These are phyloP conservation scores for Heliconius ismenius DNA, from an alignment of 2,888 invertebrate genomes.

Conservation along the genomic window DNA sequence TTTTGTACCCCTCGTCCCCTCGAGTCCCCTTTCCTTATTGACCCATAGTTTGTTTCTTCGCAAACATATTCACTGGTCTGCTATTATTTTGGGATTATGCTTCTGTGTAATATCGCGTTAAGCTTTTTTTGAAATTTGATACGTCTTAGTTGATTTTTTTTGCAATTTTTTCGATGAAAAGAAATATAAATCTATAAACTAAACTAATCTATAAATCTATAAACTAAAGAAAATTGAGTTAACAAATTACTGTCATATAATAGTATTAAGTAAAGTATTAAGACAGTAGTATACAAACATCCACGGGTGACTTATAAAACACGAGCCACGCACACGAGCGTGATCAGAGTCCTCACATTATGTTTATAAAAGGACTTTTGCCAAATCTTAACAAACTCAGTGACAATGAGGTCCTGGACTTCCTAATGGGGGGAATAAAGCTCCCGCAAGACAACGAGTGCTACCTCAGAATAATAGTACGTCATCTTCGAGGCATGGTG, in stretches of 20 bases:
- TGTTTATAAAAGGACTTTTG: slow-evolving; percentile 26
- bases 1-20: slow-evolving; percentile 1
- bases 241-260: no score
- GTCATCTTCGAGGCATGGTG: slow-evolving; percentile 12
- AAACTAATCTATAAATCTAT: background rate
- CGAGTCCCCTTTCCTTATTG: slow-evolving; percentile 27
- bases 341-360: slow-evolving; percentile 27
- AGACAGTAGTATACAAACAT: no score
- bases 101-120: background rate
- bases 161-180: no score
- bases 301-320: no score
- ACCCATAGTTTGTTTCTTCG: slow-evolving; percentile 29
- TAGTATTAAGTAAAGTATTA: no score
- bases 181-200: background rate
- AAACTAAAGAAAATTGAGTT: background rate
- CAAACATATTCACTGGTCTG: slow-evolving; percentile 17
- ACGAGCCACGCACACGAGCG: no score
- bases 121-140: background rate
- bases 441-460: slow-evolving; percentile 11
- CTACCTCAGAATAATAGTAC: background rate
- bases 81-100: background rate
- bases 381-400: slow-evolving; percentile 28
- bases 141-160: no score
- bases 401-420: slow-evolving; percentile 32
- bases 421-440: slow-evolving; percentile 31